Evolutionary conservation across 1,140 invertebrate species (phyloP).

Genomic region (Oppia nitens): DNA sequence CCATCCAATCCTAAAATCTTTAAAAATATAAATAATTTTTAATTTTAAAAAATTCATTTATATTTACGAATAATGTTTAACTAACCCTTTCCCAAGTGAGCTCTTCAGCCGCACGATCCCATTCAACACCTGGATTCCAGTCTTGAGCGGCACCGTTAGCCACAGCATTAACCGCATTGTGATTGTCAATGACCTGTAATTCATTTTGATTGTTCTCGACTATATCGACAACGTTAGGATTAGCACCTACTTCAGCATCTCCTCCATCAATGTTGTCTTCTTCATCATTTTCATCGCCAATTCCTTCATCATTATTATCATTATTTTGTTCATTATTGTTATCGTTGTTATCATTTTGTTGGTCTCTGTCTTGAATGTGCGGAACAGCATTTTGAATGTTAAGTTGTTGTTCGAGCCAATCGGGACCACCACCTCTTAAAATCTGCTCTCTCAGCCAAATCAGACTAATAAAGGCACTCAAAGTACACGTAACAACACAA

Average conservation of each 20-base stretch:
- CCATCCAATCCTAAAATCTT: constrained; percentile 86
- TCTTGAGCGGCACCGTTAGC: constrained; percentile 33
- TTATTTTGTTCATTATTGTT: neutral
- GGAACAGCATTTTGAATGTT: neutral
- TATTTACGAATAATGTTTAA: constrained; percentile 11
- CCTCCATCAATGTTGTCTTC: constrained; percentile 21
- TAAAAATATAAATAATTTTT: constrained; percentile 17
- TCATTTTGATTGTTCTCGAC: neutral
- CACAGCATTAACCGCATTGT: constrained; percentile 13
- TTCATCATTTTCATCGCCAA: constrained; percentile 23
- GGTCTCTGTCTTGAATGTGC: neutral
- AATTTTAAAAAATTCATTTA: constrained; percentile 7
- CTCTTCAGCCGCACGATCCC: constrained; percentile 92
- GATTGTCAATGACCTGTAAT: constrained; percentile 3
- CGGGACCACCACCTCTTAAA: constrained; percentile 84
- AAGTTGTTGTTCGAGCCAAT: constrained; percentile 50
- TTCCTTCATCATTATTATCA: neutral
- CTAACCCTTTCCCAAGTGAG: constrained; percentile 72
- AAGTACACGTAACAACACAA: constrained; percentile 87
- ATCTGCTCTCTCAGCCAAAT: constrained; percentile 98
- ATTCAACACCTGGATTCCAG: constrained; percentile 89
- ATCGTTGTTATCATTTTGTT: neutral
- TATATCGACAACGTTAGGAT: neutral
- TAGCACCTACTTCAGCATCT: neutral
- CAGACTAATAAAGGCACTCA: constrained; percentile 88